Conservation (phyloP, 2,113 vertebrate genomes). For the Microcebus lehilahytsara region DNA sequence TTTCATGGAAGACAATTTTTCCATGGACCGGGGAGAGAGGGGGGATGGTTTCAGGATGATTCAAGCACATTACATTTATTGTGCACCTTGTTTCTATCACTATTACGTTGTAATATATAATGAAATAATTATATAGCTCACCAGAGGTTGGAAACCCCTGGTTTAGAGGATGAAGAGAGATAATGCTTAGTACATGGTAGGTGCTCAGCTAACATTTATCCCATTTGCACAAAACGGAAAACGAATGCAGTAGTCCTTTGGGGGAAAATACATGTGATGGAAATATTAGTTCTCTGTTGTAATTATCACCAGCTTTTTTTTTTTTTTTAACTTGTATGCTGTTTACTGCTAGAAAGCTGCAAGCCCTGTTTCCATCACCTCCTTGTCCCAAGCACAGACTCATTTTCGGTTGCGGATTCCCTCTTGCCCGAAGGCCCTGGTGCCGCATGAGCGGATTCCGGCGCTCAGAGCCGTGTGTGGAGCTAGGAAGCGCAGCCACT, state of each 20-base stretch:
- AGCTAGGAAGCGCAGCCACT: neutral
- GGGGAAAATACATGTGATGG: neutral
- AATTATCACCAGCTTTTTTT: neutral
- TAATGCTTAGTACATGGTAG: neutral
- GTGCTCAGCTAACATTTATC: neutral
- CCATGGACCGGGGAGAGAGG: no score
- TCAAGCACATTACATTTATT: no score
- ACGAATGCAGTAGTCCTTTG: neutral
- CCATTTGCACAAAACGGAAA: neutral
- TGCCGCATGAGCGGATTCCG: neutral
- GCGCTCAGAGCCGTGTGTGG: neutral
- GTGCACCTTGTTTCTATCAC: no score
- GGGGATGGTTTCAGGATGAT: no score
- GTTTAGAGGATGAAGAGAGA: neutral
- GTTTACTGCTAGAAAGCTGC: neutral
- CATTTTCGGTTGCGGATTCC: neutral
- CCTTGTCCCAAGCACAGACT: neutral
- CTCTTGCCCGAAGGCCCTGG: constrained; percentile 24
- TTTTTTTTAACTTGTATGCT: neutral
- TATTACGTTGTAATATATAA: no score
- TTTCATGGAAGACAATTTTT: no score
- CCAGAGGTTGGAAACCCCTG: no score
- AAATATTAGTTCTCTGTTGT: neutral
- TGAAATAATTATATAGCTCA: no score
- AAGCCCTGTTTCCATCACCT: constrained; percentile 27